phyloP scores from a whole-genome alignment of 2,888 invertebrate species.

The Hyalella azteca region DNA sequence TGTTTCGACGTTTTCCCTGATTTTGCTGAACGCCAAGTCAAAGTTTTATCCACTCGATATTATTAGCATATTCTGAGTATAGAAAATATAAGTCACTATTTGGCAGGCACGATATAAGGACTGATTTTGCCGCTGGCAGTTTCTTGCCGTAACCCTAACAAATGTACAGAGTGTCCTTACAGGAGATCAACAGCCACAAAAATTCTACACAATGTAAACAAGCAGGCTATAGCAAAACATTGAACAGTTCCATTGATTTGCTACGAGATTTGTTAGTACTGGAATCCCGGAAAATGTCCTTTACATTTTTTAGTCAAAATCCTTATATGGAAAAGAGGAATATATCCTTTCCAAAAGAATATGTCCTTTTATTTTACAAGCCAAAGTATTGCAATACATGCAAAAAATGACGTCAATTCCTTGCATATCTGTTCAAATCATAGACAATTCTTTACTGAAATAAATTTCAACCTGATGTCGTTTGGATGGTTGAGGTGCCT shows the following conservation, averaged over 20 bases:
- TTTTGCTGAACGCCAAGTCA: neutral
- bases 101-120: neutral
- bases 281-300: neutral
- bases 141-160: conserved; percentile 4
- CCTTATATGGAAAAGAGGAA: neutral
- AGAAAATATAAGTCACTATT: neutral
- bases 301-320: neutral
- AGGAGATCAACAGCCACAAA: neutral
- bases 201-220: neutral
- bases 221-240: too few relatives aligned
- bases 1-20: neutral
- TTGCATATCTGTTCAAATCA: neutral
- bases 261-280: neutral
- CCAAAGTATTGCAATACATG: neutral
- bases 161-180: neutral
- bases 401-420: neutral
- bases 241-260: neutral
- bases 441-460: neutral
- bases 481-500: neutral
- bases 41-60: neutral
- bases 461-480: neutral
- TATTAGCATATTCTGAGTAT: neutral
- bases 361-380: too few relatives aligned
- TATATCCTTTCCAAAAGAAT: neutral
- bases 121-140: conserved; percentile 3